Conservation (phyloP, 2,797 vertebrate species). For the Micropoecilia bifurca region DNA sequence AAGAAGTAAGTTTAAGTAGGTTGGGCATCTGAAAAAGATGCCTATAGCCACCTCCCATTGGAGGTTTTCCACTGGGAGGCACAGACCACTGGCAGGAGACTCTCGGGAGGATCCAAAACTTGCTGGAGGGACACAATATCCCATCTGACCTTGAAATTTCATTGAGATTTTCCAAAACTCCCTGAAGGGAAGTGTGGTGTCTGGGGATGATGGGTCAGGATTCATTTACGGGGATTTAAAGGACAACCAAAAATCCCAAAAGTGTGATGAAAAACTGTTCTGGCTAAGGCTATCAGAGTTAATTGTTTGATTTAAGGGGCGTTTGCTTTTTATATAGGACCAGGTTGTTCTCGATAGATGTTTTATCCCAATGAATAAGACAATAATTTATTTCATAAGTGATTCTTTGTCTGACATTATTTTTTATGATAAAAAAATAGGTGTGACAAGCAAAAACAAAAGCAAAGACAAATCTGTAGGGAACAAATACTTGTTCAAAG, state of each 20-base stretch:
- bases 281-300: background rate
- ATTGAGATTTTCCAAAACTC: background rate
- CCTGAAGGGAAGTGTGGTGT: background rate
- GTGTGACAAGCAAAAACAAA: background rate
- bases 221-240: background rate
- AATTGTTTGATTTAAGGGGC: background rate
- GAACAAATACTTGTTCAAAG: background rate
- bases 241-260: background rate
- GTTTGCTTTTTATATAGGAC: background rate
- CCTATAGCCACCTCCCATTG: background rate
- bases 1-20: background rate
- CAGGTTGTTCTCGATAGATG: background rate
- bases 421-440: background rate
- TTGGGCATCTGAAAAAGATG: background rate
- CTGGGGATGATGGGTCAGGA: background rate
- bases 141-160: background rate
- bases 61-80: background rate
- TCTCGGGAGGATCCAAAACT: background rate
- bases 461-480: background rate
- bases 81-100: background rate
- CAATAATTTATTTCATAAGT: background rate
- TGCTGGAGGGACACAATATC: background rate
- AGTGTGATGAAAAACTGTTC: background rate
- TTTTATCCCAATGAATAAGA: background rate
- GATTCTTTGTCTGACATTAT: background rate